Evolutionary conservation across 2,888 invertebrate species (phyloP).

Genomic region (Heteromyza rotundicornis): DNA sequence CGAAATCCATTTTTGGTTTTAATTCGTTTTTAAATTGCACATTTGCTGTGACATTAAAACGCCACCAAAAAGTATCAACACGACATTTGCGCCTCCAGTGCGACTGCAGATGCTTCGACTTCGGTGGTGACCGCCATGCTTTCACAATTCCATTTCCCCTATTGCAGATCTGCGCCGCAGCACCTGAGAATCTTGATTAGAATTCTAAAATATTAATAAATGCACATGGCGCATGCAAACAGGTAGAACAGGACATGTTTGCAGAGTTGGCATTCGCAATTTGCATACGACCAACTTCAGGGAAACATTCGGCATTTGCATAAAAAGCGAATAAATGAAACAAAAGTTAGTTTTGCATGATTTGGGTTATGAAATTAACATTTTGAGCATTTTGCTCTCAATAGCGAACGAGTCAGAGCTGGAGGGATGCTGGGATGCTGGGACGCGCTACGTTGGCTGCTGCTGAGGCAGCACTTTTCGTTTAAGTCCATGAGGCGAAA

Average conservation of each 20-base stretch:
- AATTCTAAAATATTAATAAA: constrained; percentile 61
- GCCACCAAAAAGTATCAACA: constrained; percentile 56
- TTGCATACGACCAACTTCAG: constrained; percentile 15
- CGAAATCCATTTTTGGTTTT: constrained; percentile 31
- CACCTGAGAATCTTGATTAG: constrained; percentile 57
- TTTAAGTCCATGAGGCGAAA: constrained; percentile 36
- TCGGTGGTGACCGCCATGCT: no score
- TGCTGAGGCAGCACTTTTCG: constrained; percentile 50
- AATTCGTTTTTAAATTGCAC: constrained; percentile 47
- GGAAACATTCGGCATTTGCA: constrained; percentile 44
- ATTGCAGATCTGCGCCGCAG: background rate
- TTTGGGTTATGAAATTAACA: constrained; percentile 54
- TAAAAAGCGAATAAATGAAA: constrained; percentile 51
- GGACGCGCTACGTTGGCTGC: background rate
- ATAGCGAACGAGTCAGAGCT: background rate
- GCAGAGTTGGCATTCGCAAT: constrained; percentile 15
- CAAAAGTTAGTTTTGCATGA: constrained; percentile 47
- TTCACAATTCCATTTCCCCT: constrained; percentile 22
- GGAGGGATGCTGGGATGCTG: background rate
- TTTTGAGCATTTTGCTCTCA: constrained; percentile 31
- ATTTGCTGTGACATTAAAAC: constrained; percentile 53
- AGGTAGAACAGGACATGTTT: constrained; percentile 31
- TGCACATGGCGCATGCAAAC: constrained; percentile 38
- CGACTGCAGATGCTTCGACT: no score
- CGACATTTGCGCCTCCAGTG: constrained; percentile 42